Base-by-base conservation (phyloP, 2,888 invertebrate genomes). In the Eumacrocentrus americanus region DNA sequence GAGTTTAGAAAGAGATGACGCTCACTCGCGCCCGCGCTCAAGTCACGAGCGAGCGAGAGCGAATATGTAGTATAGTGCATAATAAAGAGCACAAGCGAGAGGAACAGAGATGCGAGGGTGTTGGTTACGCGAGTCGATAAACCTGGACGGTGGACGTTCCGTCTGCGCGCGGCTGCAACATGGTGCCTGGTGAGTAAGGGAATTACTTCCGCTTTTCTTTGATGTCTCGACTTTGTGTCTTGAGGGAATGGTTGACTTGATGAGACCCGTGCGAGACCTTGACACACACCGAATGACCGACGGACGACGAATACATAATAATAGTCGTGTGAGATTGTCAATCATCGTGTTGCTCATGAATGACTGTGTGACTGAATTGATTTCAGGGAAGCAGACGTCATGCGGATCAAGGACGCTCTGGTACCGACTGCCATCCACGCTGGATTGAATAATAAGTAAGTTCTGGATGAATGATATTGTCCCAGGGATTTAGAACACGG, bases 111-210 rank as follows among this genome's bases (percentile, higher is more conserved):
- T 60, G 60, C 52, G 69, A 70, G 74, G 75, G 73, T 75, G 74
- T 75, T 71, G 76, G 75, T 75, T 72, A 74, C 16, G 34, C 70
- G 70, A 75, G 78, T 78, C 78, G 77, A 78, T 78, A 78, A 78
- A 78, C 74, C 51, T 29, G 23, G 71, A 72, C 72, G 72, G 70
- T 72, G 71, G 70, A 73, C 70, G 69, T 70, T 55, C 59, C 54
- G 60, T 56, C 37, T 77, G 77, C 77, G 78, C 78, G 74, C 77
- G 72, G 70, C 72, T 73, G 70, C 75, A 77, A 74, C 74, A 78
- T 77, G 76, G 74, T 77, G 70, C 72, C 65, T 70, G 74, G 72
- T 73, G 71, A 71, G 72, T 72, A 53, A 29, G 53, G 23, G 25
- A 44, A 50, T 47, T 35, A 16, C 69, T 69, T 69, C 60, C 68